Evolutionary conservation across 2,888 invertebrate species (phyloP), one percentile per base, ranked within the genome.

Genomic region (Folsomia manolachei): DNA sequence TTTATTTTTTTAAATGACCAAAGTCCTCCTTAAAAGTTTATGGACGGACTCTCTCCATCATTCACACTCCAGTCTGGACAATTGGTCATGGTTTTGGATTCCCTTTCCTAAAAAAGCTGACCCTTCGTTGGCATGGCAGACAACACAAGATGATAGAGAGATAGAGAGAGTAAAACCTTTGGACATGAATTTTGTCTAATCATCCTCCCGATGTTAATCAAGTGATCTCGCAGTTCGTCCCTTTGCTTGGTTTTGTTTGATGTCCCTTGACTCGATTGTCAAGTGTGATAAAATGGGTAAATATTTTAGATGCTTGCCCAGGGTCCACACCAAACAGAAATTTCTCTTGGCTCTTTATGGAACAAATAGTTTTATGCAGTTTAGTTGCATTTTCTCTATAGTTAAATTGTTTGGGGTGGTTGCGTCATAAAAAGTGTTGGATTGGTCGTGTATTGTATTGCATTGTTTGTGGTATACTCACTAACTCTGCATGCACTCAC

Each of bases 151-250:
- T 7, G 56, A 56, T 56, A n/a, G 14, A 14, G 14, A 14, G 39
- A 39, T 19, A 24, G 25, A 26, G 63, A 27, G 27, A 63, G 27
- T 27, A 27, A 26, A 63, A 26, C 63, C 27, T 63, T 63, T 4
- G 39, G 14, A 9, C 4, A 39, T 4, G 19, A 56, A 56, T 56
- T 63, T 2, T 63, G 63, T 63, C 63, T 63, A 63, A 63, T 63
- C 63, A 63, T 63, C 27, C 63, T 63, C 63, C 63, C 27, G 63
- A 63, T 63, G 63, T 26, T 63, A 63, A 63, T 63, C 63, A 63
- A 63, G 27, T 56, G 7, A 56, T 19, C 19, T 56, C 56, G 19
- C 56, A 56, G 39, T 39, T 39, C 14, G 39, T 39, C 39, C 39
- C 39, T 39, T 39, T n/a, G n/a, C n/a, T n/a, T n/a, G n/a, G n/a